Percentiles rank a stretch among this genome's conserved stretches.
Conservation (phyloP, 2,797 vertebrate genomes). For the Centroberyx gerrardi region DNA sequence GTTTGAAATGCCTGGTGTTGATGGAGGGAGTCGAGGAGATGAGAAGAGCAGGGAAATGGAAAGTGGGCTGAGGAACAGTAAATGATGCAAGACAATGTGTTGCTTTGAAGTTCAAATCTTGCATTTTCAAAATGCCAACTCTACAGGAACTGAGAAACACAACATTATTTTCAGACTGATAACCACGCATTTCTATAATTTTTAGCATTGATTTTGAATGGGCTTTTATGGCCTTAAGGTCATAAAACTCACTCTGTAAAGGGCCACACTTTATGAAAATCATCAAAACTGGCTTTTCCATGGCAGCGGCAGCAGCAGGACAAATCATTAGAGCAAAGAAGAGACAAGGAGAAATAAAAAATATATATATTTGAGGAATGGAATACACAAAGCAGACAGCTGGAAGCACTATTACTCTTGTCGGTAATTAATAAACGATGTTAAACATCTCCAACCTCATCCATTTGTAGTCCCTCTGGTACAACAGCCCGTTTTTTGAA, state of each 20-base stretch:
- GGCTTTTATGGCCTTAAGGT: no score
- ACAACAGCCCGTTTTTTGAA: no score
- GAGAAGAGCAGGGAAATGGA: not conserved
- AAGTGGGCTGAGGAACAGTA: not conserved
- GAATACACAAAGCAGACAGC: conserved; percentile 3
- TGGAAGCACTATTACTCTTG: no score
- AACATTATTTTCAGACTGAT: no score
- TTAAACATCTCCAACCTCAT: no score
- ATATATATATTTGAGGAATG: conserved; percentile 1
- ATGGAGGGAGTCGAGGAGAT: not conserved
- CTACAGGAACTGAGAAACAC: no score
- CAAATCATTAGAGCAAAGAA: not conserved
- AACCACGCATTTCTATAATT: no score
- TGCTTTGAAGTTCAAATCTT: not conserved
- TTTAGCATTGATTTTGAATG: not conserved
- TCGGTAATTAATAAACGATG: no score
- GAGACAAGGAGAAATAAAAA: not conserved
- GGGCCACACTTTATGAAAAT: not conserved
- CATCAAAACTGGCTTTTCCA: conserved; percentile 20
- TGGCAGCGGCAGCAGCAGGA: not conserved
- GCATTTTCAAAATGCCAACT: no score
- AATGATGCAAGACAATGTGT: not conserved
- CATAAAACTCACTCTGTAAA: not conserved
- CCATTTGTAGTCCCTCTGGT: no score
- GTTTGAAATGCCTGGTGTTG: no score